Conservation (phyloP, 2,797 vertebrate genomes). For the Furcifer pardalis region DNA sequence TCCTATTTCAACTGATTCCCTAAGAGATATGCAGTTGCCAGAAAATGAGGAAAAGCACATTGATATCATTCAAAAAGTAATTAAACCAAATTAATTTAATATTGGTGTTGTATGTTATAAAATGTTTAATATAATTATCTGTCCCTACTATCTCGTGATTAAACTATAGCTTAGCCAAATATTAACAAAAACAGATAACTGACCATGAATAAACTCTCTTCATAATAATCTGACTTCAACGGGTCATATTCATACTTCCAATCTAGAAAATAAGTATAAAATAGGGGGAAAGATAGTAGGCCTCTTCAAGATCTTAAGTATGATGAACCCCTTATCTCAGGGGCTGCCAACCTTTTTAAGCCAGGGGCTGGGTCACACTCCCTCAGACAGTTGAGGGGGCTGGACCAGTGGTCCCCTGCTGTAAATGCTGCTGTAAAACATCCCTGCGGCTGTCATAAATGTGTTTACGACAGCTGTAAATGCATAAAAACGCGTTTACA, state of each 20-base stretch:
- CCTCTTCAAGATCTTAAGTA: not conserved
- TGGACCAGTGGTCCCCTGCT: no score
- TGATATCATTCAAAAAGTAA: not conserved
- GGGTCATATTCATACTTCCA: not conserved
- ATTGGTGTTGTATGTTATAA: not conserved
- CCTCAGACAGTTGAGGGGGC: no score
- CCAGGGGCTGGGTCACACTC: no score
- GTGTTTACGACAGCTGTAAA: no score
- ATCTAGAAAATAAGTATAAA: not conserved
- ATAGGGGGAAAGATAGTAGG: not conserved
- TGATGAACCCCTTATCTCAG: not conserved
- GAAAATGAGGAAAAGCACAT: not conserved
- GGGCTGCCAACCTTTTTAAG: no score
- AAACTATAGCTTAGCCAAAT: not conserved
- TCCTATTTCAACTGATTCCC: not conserved
- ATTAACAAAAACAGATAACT: not conserved
- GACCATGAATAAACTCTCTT: not conserved
- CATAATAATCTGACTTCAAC: no score
- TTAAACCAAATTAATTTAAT: slow-evolving; percentile 2
- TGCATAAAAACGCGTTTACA: no score
- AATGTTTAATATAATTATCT: not conserved
- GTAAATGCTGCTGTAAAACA: no score
- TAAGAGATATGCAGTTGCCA: not conserved
- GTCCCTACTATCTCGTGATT: not conserved
- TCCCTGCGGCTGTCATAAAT: no score